phyloP scores from a whole-genome alignment of 2,888 invertebrate genomes.

The Pelosia muscerda region DNA sequence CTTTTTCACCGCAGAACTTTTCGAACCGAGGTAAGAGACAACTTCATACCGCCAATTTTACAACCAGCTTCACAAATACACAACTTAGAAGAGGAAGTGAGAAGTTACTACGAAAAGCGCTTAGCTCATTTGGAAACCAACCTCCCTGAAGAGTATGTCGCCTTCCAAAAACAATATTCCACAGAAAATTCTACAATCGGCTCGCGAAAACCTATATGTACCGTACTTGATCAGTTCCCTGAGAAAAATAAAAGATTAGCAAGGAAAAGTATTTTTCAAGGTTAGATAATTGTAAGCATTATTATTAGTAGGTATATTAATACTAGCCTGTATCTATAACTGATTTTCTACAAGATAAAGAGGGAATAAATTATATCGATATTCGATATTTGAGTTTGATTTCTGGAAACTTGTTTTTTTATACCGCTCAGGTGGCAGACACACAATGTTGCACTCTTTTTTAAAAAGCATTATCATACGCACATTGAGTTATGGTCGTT shows the following conservation, averaged over 20 bases:
- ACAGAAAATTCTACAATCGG: conserved; percentile 69
- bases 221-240: conserved; percentile 64
- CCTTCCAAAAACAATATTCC: conserved; percentile 53
- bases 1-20: conserved; percentile 75
- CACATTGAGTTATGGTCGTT: too few relatives aligned
- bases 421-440: too few relatives aligned
- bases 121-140: conserved; percentile 62
- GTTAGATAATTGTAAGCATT: conserved; percentile 14
- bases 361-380: too few relatives aligned
- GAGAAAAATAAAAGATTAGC: conserved; percentile 68
- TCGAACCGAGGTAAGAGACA: conserved; percentile 74
- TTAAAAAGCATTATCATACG: too few relatives aligned
- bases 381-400: background rate
- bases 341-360: too few relatives aligned
- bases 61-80: conserved; percentile 61
- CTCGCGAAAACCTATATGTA: conserved; percentile 68
- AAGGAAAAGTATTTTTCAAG: conserved; percentile 38
- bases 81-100: conserved; percentile 67
- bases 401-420: background rate
- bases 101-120: conserved; percentile 58
- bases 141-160: conserved; percentile 54
- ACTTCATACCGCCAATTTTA: conserved; percentile 61
- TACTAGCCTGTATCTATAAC: too few relatives aligned
- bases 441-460: too few relatives aligned
- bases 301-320: background rate